Evolutionary conservation across 2,797 vertebrate species (phyloP).

Genomic region (Chaetophractus vellerosus): DNA sequence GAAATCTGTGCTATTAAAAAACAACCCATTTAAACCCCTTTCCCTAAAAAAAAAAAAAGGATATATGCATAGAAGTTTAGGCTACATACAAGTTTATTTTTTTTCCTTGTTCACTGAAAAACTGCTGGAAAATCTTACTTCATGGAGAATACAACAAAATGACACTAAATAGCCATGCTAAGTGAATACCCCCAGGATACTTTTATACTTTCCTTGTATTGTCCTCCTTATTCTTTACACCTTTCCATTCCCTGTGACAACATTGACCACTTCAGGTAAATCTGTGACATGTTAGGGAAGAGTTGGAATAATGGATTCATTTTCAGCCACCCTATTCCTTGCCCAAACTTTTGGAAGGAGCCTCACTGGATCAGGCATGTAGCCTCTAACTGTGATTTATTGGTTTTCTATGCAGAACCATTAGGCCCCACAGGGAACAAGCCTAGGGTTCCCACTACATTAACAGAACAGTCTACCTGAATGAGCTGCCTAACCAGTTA

Average conservation of each 20-base stretch:
- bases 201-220: not conserved
- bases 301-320: not conserved
- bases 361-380: not conserved
- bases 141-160: not conserved
- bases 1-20: not conserved
- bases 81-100: not conserved
- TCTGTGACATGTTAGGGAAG: not conserved
- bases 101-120: not conserved
- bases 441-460: not conserved
- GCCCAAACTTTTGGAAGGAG: not conserved
- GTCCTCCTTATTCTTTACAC: not conserved
- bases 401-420: not conserved
- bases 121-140: constrained; percentile 30
- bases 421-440: not conserved
- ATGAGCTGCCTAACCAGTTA: not conserved
- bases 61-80: not conserved
- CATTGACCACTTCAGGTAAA: not conserved
- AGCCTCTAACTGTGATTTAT: not conserved
- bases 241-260: not conserved
- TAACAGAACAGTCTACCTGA: not conserved
- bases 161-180: not conserved
- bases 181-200: constrained; percentile 16
- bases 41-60: accelerated
- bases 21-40: not conserved
- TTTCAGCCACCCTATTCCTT: not conserved